Evolutionary conservation across 1,140 invertebrate genomes (phyloP).

Genomic region (Zaprionus ornatus): DNA sequence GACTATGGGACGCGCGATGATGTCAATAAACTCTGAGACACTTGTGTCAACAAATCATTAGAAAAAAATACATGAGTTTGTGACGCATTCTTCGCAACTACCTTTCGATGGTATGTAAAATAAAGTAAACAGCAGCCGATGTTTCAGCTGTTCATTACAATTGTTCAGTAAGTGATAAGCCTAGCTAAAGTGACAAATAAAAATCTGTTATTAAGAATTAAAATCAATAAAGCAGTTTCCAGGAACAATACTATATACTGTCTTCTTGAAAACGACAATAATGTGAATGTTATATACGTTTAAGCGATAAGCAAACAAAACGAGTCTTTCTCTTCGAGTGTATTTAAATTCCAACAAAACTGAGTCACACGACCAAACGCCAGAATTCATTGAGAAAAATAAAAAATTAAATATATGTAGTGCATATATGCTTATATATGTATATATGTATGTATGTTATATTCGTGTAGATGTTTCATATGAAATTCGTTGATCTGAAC

Average conservation of each 20-base stretch:
- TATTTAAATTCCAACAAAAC: constrained; percentile 38
- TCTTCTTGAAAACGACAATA: background rate
- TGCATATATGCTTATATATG: background rate
- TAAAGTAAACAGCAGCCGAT: constrained; percentile 6
- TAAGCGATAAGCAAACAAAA: constrained; percentile 11
- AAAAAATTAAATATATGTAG: constrained; percentile 9
- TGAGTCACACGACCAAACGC: constrained; percentile 25
- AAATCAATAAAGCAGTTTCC: background rate
- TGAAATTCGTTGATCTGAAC: constrained; percentile 14
- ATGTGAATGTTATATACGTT: background rate
- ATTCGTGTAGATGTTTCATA: background rate
- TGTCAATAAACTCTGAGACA: constrained; percentile 67
- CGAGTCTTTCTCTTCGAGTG: background rate
- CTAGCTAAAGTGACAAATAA: background rate
- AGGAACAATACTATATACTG: constrained; percentile 8
- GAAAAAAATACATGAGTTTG: constrained; percentile 29
- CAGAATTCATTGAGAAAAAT: constrained; percentile 45
- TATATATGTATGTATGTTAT: background rate
- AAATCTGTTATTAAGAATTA: background rate
- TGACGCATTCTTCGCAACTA: background rate
- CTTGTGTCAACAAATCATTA: constrained; percentile 50
- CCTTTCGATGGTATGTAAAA: background rate
- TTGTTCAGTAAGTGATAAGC: background rate
- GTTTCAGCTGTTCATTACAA: constrained; percentile 28
- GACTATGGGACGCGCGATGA: background rate